Evolutionary conservation across 2,113 vertebrate species (phyloP), one percentile per base, ranked within the genome.

Genomic region (Romanogobio albipinnatus): DNA sequence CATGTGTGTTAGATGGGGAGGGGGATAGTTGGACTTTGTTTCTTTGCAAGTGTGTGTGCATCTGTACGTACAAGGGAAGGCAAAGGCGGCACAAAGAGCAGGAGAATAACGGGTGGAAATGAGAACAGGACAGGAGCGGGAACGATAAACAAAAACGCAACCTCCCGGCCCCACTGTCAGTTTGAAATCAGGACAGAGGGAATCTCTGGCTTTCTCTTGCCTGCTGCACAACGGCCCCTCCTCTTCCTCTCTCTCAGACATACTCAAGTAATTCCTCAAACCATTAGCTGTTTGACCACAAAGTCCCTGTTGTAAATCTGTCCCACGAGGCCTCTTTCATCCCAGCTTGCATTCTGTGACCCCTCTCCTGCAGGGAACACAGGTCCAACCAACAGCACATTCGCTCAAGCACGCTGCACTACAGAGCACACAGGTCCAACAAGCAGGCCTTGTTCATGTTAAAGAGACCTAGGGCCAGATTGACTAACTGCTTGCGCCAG

Each of bases 1-100:
- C 85, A 87, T 92, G 89, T 92, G 92, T 90, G 89, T 88, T 86
- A 87, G 88, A 84, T 88, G 84, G 53, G 82, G 76, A 87, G 66
- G 88, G 78, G 74, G 56, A 56, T 71, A 36, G 82, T 75, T 76
- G n/a, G 81, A 70, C 80, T 64, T 62, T 76, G 75, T 82, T 84
- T 51, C 56, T 45, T 51, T 76, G 71, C 45, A 80, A 71, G 26
- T 77, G 61, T 53, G 13, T 81, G 68, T 76, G 76, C 26, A 33
- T 89, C 86, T 86, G 90, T 87, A 87, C 79, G 76, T 85, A 82
- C 82, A 3, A 71, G 13, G 26, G 26, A 71, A n/a, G 61, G 11
- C 15, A 87, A 84, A 87, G 81, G 64, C 68, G 84, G 87, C 77
- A 86, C 26, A 77, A 56, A 73, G 76, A 62, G 51, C 66, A 76